phyloP scores from a whole-genome alignment of 1,140 invertebrate species.

The Leptopilina boulardi region DNA sequence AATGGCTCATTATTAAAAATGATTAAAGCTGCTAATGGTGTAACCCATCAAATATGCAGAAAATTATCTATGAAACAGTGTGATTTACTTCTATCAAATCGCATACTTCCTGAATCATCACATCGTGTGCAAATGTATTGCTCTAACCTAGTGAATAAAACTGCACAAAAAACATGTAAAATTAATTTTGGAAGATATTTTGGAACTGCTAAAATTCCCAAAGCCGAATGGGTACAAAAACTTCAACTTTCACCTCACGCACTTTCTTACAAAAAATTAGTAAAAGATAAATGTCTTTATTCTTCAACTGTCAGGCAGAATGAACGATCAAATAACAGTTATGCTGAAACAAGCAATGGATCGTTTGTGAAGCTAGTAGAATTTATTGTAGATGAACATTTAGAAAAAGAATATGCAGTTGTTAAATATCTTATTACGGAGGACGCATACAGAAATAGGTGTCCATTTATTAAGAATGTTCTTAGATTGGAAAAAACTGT shows the following conservation, averaged over 20 bases:
- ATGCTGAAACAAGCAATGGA: constrained; percentile 14
- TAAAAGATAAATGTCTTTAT: constrained; percentile 31
- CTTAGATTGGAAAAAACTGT: neutral
- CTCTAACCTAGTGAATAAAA: neutral
- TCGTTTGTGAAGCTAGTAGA: neutral
- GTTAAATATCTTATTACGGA: neutral
- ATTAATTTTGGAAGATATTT: constrained; percentile 26
- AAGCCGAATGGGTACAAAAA: neutral
- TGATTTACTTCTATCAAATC: neutral
- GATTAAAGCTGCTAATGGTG: constrained; percentile 37
- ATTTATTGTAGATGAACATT: constrained; percentile 19
- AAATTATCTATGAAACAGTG: neutral
- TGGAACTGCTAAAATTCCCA: neutral
- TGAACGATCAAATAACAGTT: constrained; percentile 30
- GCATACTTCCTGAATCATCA: neutral
- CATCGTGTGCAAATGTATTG: neutral
- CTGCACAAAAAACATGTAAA: constrained; percentile 5
- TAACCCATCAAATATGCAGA: constrained; percentile 28
- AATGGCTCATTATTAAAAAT: constrained; percentile 33
- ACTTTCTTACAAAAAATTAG: constrained; percentile 18
- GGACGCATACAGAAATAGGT: neutral
- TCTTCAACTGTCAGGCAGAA: constrained; percentile 13
- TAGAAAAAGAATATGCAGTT: constrained; percentile 16
- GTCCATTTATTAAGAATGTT: neutral
- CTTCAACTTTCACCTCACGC: neutral